A percentile compares a stretch with the other conserved stretches of the same genome.
These are phyloP conservation scores for Ammodytes marinus DNA, from an alignment of 2,113 vertebrate species.

Conservation along the genomic window DNA sequence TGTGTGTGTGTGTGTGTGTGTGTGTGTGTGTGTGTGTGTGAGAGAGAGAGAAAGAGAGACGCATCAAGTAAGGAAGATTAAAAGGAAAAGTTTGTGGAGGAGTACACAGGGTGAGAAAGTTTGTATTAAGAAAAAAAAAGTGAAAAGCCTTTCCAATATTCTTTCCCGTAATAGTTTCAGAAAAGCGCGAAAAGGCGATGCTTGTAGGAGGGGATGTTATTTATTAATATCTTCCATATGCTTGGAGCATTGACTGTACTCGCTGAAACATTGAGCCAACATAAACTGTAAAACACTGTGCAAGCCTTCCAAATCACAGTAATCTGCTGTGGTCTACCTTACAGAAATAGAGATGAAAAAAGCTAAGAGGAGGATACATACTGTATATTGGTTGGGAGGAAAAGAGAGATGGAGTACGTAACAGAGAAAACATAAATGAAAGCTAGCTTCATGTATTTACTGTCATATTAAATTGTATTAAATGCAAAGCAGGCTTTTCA, in stretches of 20 bases:
- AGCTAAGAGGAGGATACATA: not conserved
- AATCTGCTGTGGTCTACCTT: slow-evolving; percentile 46
- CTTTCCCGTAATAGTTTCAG: slow-evolving; percentile 47
- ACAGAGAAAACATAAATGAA: slow-evolving; percentile 47
- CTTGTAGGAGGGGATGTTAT: slow-evolving; percentile 54
- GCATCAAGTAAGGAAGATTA: slow-evolving; percentile 9
- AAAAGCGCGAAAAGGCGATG: slow-evolving; percentile 14
- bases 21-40: slow-evolving; percentile 16
- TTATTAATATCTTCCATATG: slow-evolving; percentile 71
- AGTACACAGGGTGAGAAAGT: slow-evolving; percentile 1
- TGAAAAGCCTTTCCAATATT: not conserved
- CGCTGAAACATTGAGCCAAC: slow-evolving; percentile 46
- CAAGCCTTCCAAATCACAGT: slow-evolving; percentile 49
- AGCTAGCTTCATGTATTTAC: slow-evolving; percentile 43
- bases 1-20: slow-evolving; percentile 10
- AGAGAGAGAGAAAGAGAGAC: not conserved
- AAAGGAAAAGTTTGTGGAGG: not conserved
- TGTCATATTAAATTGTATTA: slow-evolving; percentile 49
- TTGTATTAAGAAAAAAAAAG: slow-evolving; percentile 30
- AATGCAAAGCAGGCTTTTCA: slow-evolving; percentile 45
- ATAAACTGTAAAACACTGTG: slow-evolving; percentile 49
- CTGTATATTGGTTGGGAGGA: not conserved
- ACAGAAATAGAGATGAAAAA: slow-evolving; percentile 20
- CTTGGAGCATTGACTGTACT: slow-evolving; percentile 43
- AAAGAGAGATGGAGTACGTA: slow-evolving; percentile 25